Evolutionary conservation across 35 echinoderm and acorn worm genomes (phyloP), one percentile per base, ranked within the genome.

Genomic region (Nesometra sesokonis): DNA sequence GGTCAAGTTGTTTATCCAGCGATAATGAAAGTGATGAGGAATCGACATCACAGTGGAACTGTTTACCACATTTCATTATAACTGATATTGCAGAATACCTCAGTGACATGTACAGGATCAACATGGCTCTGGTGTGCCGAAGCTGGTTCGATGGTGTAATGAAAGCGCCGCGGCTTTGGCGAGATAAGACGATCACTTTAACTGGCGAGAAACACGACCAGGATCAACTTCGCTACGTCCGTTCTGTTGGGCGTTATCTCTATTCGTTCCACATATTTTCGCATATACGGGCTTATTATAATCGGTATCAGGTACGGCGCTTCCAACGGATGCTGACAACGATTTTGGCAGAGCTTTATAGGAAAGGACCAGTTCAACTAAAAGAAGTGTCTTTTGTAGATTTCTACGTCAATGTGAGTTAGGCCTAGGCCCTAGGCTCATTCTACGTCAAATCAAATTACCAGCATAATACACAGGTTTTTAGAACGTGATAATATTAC

Each of bases 251-350:
- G 21, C 85, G 91, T 32, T 93, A 89, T 40, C 89, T 97, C 7
- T 90, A 89, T 31, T 82, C 86, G 8, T 80, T 97, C 13, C 84
- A 90, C 13, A 47, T 93, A 27, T 91, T 82, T 29, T 86, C 88
- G 31, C 79, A 84, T 9, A 80, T 97, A 32, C 80, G 94, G 33
- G 80, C 85, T 31, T 78, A 90, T 40, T 82, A 89, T 23, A 78
- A 90, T 17, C 52, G 52, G 8, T 67, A 67, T 27, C 52, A 67
- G 23, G 79, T 83, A 0, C 80, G 88, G 39, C 82, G 78, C 34
- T 91, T 97, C 35, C 94, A 97, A 82, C 77, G 89, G 46, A 85
- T 78, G 52, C 85, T 97, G 35, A 97, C 94, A 0, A 87, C 91
- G 4, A 89, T 97, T 27, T 89, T 97, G n/a, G 91, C 91, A 17